These are phyloP conservation scores for Hyposmocoma kahamanoa DNA, from an alignment of 1,140 invertebrate genomes.

Conservation along the genomic window DNA sequence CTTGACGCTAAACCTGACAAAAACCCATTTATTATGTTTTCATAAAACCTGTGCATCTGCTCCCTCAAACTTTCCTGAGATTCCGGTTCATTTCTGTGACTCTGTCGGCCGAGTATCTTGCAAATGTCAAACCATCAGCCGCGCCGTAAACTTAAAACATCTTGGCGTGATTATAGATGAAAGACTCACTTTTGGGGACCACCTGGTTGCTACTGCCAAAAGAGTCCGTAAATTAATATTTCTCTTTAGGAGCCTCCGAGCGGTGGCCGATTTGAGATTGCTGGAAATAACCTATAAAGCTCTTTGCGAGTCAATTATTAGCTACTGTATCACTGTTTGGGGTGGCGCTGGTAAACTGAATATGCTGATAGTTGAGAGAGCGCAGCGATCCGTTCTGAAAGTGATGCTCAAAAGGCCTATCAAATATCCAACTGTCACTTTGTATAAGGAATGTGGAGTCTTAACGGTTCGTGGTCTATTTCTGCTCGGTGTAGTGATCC, in stretches of 20 bases:
- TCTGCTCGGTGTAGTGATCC: no score
- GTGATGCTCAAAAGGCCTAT: background rate
- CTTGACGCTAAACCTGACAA: background rate
- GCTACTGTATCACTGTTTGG: conserved; percentile 10
- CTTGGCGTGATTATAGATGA: conserved; percentile 10
- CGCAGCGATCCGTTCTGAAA: background rate
- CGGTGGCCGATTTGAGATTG: background rate
- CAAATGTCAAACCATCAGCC: background rate
- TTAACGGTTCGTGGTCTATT: background rate
- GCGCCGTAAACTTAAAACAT: conserved; percentile 7
- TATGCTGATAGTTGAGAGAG: background rate
- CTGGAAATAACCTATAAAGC: conserved; percentile 9
- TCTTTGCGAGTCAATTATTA: conserved; percentile 3
- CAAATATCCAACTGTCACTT: background rate
- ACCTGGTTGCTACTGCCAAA: background rate
- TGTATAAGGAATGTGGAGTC: background rate
- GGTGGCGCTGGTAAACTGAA: background rate
- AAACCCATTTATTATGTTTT: conserved; percentile 6
- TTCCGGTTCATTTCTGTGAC: background rate
- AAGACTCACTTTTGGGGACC: conserved; percentile 3
- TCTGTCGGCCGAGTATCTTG: background rate
- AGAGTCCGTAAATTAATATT: conserved; percentile 7
- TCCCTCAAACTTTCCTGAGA: background rate
- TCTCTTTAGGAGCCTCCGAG: conserved; percentile 7
- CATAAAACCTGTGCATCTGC: background rate